Percentiles rank a stretch among this genome's conserved stretches.
These are phyloP conservation scores for Prietella phreatophila DNA, from an alignment of 2,113 vertebrate genomes.

Conservation along the genomic window DNA sequence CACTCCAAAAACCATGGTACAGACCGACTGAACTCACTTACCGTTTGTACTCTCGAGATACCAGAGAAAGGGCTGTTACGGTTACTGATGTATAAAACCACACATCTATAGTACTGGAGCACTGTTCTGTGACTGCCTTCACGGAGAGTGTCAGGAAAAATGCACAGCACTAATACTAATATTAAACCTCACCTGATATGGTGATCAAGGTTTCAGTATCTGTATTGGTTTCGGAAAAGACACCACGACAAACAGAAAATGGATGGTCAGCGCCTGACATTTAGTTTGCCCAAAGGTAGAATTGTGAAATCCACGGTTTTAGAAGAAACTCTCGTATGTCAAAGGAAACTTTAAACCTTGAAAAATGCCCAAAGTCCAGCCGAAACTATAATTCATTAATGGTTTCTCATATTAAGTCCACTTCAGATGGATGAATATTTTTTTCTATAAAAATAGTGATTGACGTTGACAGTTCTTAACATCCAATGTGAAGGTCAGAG, in stretches of 20 bases:
- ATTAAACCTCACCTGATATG: neutral
- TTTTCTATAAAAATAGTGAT: neutral
- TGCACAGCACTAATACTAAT: neutral
- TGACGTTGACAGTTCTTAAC: neutral
- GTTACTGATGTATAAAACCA: too few species aligned
- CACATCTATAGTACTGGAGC: neutral
- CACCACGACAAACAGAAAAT: neutral
- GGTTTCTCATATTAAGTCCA: neutral
- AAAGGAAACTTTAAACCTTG: neutral
- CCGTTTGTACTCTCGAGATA: neutral
- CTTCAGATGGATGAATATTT: neutral
- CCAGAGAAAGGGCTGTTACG: neutral
- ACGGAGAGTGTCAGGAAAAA: neutral
- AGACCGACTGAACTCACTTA: too few species aligned
- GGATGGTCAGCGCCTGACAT: neutral
- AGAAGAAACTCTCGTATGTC: neutral
- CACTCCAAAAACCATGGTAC: too few species aligned
- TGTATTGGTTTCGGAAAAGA: neutral
- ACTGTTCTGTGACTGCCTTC: neutral
- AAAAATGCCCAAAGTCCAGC: neutral
- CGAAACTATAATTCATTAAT: neutral
- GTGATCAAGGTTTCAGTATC: neutral
- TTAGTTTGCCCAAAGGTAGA: neutral
- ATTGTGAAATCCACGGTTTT: neutral
- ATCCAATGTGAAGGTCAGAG: neutral